A percentile compares a stretch with the other conserved stretches of the same genome.
Conservation (phyloP, 2,113 vertebrate genomes). For the Corapipo altera region DNA sequence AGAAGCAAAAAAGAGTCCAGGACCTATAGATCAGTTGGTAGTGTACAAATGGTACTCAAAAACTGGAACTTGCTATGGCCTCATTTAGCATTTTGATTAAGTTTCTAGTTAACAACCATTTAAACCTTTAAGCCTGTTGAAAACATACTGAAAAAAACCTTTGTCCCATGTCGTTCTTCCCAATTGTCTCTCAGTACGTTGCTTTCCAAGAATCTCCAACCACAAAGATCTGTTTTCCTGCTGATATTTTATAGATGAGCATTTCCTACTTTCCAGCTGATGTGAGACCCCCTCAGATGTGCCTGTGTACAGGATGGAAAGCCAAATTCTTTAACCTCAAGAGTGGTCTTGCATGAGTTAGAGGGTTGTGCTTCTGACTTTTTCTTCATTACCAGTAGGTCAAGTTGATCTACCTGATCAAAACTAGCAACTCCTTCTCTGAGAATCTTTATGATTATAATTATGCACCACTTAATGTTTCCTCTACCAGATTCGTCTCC, state of each 20-base stretch:
- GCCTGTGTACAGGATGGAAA: not conserved
- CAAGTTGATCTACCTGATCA: not conserved
- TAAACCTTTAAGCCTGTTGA: not conserved
- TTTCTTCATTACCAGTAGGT: not conserved
- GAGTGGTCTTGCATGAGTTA: not conserved
- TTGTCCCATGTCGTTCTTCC: not conserved
- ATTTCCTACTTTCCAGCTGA: not conserved
- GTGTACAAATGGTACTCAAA: not conserved
- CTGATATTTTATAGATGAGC: not conserved
- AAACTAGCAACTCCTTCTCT: not conserved
- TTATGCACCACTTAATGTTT: conserved; percentile 22
- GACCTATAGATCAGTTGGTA: not conserved
- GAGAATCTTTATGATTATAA: not conserved
- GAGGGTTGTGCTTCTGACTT: not conserved
- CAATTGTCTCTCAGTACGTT: not conserved
- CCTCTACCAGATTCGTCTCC: conserved; percentile 26
- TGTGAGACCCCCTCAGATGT: not conserved
- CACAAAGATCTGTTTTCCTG: not conserved
- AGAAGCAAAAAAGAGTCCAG: not conserved
- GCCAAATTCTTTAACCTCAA: not conserved
- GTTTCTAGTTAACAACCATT: not conserved
- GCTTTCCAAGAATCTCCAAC: not conserved
- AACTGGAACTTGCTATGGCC: not conserved
- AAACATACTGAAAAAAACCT: not conserved
- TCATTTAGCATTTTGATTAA: not conserved